Evolutionary conservation across 2,797 vertebrate species (phyloP).

Genomic region (Coluber constrictor): DNA sequence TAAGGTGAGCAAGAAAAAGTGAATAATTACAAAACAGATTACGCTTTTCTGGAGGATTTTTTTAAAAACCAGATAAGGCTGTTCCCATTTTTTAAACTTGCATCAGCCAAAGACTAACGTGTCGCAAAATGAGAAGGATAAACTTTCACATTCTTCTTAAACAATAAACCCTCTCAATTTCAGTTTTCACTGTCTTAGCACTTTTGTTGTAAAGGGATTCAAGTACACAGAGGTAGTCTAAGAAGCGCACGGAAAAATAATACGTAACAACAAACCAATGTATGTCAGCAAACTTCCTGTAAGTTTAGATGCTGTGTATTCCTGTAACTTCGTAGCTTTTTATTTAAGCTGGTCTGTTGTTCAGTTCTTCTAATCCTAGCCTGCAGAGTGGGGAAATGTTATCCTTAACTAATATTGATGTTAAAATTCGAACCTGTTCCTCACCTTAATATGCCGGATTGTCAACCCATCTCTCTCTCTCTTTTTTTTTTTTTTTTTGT

Average conservation of each 20-base stretch:
- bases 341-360: background rate
- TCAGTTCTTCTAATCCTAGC: background rate
- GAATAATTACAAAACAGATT: background rate
- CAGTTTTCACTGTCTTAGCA: background rate
- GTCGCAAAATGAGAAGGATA: background rate
- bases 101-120: background rate
- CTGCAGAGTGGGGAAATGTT: background rate
- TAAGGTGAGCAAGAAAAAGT: conserved; percentile 67
- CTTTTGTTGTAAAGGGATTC: background rate
- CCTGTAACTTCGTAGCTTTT: background rate
- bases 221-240: background rate
- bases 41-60: background rate
- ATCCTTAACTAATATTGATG: background rate
- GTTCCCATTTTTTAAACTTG: background rate
- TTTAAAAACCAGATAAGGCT: background rate
- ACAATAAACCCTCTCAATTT: background rate
- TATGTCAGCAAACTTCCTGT: background rate
- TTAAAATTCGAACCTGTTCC: background rate
- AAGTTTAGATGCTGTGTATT: background rate
- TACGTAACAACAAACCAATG: background rate
- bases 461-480: conserved; percentile 1
- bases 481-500: conserved; percentile 43
- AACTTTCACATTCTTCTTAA: background rate
- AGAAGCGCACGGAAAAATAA: background rate
- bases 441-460: rapidly evolving